Evolutionary conservation across 2,113 vertebrate genomes (phyloP), one percentile per base, ranked within the genome.

Genomic region (Pygoscelis antarcticus): DNA sequence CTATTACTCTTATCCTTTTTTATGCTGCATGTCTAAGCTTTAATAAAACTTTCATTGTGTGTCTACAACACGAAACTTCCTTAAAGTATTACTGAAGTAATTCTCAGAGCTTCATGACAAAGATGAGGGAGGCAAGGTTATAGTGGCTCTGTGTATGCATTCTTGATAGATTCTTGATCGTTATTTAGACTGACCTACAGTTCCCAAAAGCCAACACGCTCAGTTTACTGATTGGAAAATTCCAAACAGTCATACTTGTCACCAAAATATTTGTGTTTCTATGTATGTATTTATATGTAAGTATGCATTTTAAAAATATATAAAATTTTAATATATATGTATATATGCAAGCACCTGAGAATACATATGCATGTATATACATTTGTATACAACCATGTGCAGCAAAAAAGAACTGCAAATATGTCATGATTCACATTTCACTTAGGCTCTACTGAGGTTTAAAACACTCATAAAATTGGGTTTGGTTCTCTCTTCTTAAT

Each of bases 61-160:
- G 14, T 68, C 27, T 55, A 30, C 30, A 88, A 60, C 10, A 46
- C 30, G 20, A 89, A 52, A 49, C 9, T 80, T 93, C 18, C 9
- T n/a, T 47, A 19, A 86, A 62, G 18, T 58, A 30, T 20, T 76
- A 16, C 10, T 52, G n/a, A 82, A 69, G 25, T 42, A 60, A 26
- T 82, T 85, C 27, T 77, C 44, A 87, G 46, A 49, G 19, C 13
- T 82, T 78, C 20, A 19, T 52, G 32, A 47, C 20, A 52, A 26
- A 82, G 17, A 47, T 52, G 7, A 7, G 12, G 22, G 78, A 77
- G 8, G 12, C 8, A 70, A 49, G 34, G 5, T 70, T 85, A 32
- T 9, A 42, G 25, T 2, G 1, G 6, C 10, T 7, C 1, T 46
- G 21, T 55, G 16, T 8, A 7, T 36, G 13, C 17, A 58, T 54